These are phyloP conservation scores for Campoplex capitator DNA, from an alignment of 2,888 invertebrate species.

Conservation along the genomic window DNA sequence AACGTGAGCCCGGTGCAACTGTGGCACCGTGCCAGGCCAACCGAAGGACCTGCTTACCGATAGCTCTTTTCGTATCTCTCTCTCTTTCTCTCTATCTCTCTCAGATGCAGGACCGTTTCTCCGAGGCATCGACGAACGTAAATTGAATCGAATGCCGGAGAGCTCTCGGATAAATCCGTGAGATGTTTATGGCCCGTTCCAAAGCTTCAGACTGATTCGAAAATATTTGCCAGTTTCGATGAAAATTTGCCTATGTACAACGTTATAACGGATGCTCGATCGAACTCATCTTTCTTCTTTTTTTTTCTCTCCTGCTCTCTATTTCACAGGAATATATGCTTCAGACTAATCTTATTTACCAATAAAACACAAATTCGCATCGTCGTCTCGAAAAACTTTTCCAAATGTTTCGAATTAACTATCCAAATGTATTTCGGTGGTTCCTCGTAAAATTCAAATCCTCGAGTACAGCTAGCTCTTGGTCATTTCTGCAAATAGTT, in stretches of 20 bases:
- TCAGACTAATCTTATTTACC: slow-evolving; percentile 1
- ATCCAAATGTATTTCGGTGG: not conserved
- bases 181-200: slow-evolving; percentile 77
- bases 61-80: slow-evolving; percentile 64
- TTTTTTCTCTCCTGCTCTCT: no score
- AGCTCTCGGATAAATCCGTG: slow-evolving; percentile 76
- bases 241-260: slow-evolving; percentile 62
- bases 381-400: not conserved
- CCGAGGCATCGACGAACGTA: slow-evolving; percentile 77
- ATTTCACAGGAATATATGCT: not conserved
- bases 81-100: slow-evolving; percentile 45
- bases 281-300: not conserved
- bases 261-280: slow-evolving; percentile 9
- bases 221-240: slow-evolving; percentile 61
- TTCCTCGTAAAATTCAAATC: not conserved
- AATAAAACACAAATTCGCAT: not conserved
- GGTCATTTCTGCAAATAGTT: not conserved
- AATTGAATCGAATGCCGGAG: slow-evolving; percentile 80
- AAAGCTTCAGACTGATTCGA: slow-evolving; percentile 70
- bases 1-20: slow-evolving; percentile 70
- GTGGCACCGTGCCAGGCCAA: slow-evolving; percentile 75
- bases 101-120: slow-evolving; percentile 71
- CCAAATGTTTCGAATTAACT: not conserved
- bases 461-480: not conserved
- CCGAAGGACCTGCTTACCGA: slow-evolving; percentile 71